Evolutionary conservation across 2,113 vertebrate species (phyloP).

Genomic region (Vimba vimba): DNA sequence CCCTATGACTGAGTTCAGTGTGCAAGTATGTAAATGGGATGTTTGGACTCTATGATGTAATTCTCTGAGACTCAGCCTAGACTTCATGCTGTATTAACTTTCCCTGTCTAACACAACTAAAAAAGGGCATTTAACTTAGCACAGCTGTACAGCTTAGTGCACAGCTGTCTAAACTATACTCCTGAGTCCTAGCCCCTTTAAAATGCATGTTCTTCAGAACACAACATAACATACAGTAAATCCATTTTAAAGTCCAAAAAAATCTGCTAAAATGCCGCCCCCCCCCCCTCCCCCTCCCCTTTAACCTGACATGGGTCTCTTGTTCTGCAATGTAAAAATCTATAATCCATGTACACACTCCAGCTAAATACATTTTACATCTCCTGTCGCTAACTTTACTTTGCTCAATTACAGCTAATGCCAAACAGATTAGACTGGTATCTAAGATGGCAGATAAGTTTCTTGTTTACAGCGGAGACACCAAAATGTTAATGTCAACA

Average conservation of each 20-base stretch:
- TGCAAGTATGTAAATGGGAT: conserved; percentile 6
- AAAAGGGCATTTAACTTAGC: conserved; percentile 15
- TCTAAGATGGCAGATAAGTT: background rate
- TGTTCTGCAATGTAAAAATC: background rate
- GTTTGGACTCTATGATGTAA: conserved; percentile 35
- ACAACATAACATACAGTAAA: background rate
- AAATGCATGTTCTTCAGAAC: background rate
- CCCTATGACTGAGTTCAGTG: background rate
- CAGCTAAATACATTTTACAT: background rate
- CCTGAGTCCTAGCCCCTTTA: background rate
- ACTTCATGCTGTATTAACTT: conserved; percentile 44
- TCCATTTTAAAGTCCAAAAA: background rate
- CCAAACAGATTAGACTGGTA: background rate
- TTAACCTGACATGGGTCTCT: background rate
- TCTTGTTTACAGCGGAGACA: background rate
- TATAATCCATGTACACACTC: background rate
- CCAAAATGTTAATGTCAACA: background rate
- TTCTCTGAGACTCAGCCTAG: conserved; percentile 10
- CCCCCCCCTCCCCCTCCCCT: background rate
- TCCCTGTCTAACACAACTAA: background rate
- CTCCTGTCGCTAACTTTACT: background rate
- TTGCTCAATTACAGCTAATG: background rate
- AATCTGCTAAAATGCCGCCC: background rate
- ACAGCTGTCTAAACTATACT: conserved; percentile 28
- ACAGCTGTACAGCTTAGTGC: background rate